Conservation (phyloP, 2,797 vertebrate species). For the Numenius phaeopus region DNA sequence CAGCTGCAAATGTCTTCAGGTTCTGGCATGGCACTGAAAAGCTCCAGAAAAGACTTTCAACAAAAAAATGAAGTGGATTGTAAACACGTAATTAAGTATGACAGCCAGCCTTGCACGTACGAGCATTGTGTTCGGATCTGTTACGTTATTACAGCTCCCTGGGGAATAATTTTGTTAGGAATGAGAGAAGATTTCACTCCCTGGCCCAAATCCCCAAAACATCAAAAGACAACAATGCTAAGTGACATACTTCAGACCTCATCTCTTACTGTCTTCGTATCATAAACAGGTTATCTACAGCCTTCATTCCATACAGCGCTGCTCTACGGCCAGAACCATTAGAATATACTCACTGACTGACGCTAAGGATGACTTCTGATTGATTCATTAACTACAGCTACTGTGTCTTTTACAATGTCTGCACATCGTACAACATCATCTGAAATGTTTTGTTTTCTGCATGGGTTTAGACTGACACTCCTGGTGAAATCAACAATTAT, state of each 20-base stretch:
- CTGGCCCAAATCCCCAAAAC: neutral
- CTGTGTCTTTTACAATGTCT: neutral
- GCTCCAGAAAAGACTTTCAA: conserved; percentile 1
- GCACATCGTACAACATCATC: neutral
- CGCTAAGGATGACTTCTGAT: neutral
- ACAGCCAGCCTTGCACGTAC: neutral
- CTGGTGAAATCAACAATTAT: neutral
- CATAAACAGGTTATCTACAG: accelerated
- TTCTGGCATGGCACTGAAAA: neutral
- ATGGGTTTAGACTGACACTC: neutral
- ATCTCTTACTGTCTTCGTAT: neutral
- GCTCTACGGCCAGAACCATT: accelerated
- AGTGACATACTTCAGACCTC: neutral
- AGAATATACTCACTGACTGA: neutral
- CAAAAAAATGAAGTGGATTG: neutral
- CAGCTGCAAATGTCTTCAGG: neutral
- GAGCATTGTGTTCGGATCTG: neutral
- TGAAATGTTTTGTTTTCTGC: neutral
- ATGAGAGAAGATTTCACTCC: neutral
- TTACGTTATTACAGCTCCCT: neutral
- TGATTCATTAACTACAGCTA: neutral
- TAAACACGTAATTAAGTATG: conserved; percentile 4
- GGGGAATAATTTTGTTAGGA: neutral
- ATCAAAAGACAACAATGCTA: neutral
- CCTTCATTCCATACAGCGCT: neutral